phyloP scores from a whole-genome alignment of 1,140 invertebrate species.

The Subanguina moxae region DNA sequence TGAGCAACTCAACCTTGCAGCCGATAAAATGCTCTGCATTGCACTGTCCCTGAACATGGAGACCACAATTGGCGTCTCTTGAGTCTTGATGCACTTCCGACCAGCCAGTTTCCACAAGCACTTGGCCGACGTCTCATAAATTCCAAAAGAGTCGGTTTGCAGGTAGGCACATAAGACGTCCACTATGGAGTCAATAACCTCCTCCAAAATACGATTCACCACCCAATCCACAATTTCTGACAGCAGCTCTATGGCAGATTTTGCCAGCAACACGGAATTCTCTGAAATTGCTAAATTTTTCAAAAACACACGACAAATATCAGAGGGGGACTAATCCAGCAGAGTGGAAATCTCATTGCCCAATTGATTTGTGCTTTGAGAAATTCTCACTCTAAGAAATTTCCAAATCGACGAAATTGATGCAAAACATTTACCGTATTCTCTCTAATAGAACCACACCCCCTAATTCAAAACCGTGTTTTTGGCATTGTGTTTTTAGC shows the following conservation, averaged over 20 bases:
- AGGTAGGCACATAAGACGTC: slow-evolving; percentile 46
- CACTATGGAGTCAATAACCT: slow-evolving; percentile 35
- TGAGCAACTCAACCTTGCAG: slow-evolving; percentile 39
- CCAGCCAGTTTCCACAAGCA: slow-evolving; percentile 46
- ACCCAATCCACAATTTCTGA: slow-evolving; percentile 48
- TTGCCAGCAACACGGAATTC: slow-evolving; percentile 31
- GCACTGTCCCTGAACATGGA: slow-evolving; percentile 46
- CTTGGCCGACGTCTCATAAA: slow-evolving; percentile 45
- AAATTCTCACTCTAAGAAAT: too few relatives aligned
- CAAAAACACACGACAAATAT: slow-evolving; percentile 5
- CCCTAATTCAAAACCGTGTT: too few relatives aligned
- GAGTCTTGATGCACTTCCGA: slow-evolving; percentile 40
- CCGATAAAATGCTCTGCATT: slow-evolving; percentile 42
- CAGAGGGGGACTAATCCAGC: too few relatives aligned
- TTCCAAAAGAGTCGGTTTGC: slow-evolving; percentile 24
- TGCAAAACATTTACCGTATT: too few relatives aligned
- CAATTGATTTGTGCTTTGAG: too few relatives aligned
- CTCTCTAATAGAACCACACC: too few relatives aligned
- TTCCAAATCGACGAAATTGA: too few relatives aligned
- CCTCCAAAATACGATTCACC: slow-evolving; percentile 25
- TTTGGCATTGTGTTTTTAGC: too few relatives aligned
- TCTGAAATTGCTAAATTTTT: slow-evolving; percentile 31
- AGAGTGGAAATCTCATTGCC: too few relatives aligned
- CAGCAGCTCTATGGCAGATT: slow-evolving; percentile 39
- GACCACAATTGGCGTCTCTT: slow-evolving; percentile 45